Evolutionary conservation across 2,113 vertebrate species (phyloP), one percentile per base, ranked within the genome.

Genomic region (Microcebus jonahi): DNA sequence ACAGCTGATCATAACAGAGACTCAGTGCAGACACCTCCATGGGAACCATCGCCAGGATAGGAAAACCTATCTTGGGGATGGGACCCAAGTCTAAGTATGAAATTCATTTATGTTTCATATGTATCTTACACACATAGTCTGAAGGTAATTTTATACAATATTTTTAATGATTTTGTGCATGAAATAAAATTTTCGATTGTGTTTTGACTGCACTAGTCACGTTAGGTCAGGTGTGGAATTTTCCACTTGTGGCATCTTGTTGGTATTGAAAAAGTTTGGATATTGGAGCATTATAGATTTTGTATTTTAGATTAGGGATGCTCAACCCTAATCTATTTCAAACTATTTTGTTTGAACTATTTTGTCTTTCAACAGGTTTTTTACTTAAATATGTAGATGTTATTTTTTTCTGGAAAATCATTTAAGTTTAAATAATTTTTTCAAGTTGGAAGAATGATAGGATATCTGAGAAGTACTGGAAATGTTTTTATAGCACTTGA

Each of bases 401-500:
- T 88, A 18, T 45, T 89, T 96, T 96, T 93, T 67, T 39, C 29
- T 20, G 81, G 34, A 65, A 96, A 77, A 73, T 68, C 1, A 70
- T 76, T 94, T 59, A 85, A 59, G 2, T 93, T 65, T 90, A 81
- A 91, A 90, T 75, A 20, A 65, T 90, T 65, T 77, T 85, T 91
- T 76, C 45, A 95, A 71, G 15, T 65, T 87, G 36, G 83, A 23
- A 21, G 42, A 90, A 50, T 88, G 63, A 81, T 75, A 84, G 63
- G 11, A 88, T 3, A 91, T 48, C 20, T 90, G 50, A 91, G 53
- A 87, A 83, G 23, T 68, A 15, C 29, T 94, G 34, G 27, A 90
- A 88, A 90, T 93, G 34, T 79, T 93, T 94, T 95, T 85, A 81
- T 63, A 95, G 79, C n/a, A 88, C 31, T 86, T 89, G 27, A 67